Evolutionary conservation across 2,113 vertebrate genomes (phyloP).

Genomic region (Zapornia atra): DNA sequence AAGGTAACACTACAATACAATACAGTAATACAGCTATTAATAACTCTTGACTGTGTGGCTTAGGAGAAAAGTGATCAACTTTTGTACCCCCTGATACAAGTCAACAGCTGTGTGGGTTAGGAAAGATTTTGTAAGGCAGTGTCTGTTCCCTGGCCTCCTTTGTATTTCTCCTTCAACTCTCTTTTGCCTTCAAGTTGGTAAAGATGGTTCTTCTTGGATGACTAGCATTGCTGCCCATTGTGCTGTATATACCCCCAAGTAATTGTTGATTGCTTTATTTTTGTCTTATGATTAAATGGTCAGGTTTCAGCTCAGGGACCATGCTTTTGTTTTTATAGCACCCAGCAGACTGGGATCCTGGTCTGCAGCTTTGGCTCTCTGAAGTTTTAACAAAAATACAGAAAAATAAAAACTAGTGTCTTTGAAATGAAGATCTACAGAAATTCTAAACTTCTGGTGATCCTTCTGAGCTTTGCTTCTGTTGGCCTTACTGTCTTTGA

Average conservation of each 20-base stretch:
- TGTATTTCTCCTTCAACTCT: neutral
- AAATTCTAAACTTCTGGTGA: neutral
- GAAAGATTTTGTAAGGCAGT: neutral
- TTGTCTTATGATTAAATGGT: neutral
- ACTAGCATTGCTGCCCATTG: neutral
- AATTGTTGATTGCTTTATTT: neutral
- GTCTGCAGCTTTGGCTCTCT: neutral
- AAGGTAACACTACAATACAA: conserved; percentile 78
- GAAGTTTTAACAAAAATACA: neutral
- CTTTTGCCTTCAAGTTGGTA: neutral
- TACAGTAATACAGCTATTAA: neutral
- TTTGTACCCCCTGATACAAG: neutral
- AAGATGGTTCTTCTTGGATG: neutral
- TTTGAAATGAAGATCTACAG: neutral
- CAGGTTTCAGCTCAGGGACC: neutral
- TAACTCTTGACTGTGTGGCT: neutral
- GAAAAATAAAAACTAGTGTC: neutral
- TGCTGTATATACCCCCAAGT: neutral
- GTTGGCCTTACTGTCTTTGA: neutral
- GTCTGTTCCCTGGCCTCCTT: neutral
- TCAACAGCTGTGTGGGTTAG: neutral
- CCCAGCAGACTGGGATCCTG: neutral
- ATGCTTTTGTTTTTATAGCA: neutral
- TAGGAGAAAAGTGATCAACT: neutral
- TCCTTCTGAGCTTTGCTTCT: neutral